phyloP scores from a whole-genome alignment of 2,888 invertebrate species.

The Andrena praecox region DNA sequence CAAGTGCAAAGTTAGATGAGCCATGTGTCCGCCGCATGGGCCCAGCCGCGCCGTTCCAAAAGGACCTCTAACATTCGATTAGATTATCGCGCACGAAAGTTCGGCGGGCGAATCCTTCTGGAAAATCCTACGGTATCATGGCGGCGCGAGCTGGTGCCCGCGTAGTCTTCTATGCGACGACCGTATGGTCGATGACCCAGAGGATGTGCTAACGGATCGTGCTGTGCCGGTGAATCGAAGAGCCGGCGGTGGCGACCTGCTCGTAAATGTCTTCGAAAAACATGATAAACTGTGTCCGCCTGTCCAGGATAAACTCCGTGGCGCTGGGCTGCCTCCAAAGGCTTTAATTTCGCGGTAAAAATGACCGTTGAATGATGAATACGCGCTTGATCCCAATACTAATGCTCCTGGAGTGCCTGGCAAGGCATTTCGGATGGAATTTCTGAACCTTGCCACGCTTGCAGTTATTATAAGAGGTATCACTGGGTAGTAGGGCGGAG shows the following conservation, averaged over 20 bases:
- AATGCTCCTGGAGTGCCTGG: no score
- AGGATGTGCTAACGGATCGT: constrained; percentile 75
- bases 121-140: constrained; percentile 32
- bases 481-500: no score
- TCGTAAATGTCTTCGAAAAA: constrained; percentile 46
- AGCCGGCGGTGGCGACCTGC: constrained; percentile 43
- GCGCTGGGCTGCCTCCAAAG: background rate
- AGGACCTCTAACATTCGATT: constrained; percentile 21
- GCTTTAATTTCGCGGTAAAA: constrained; percentile 33
- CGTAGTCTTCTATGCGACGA: constrained; percentile 40
- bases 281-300: constrained; percentile 34
- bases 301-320: constrained; percentile 9
- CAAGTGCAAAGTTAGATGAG: background rate
- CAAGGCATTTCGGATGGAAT: no score
- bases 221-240: constrained; percentile 61
- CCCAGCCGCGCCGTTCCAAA: background rate
- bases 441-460: no score
- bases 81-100: constrained; percentile 14
- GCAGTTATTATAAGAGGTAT: no score
- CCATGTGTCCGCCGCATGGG: background rate
- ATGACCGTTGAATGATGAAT: constrained; percentile 16
- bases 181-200: constrained; percentile 75
- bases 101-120: background rate
- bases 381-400: background rate
- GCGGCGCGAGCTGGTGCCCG: constrained; percentile 1